Evolutionary conservation across 2,113 vertebrate species (phyloP), one percentile per base, ranked within the genome.

Genomic region (Perognathus longimembris): DNA sequence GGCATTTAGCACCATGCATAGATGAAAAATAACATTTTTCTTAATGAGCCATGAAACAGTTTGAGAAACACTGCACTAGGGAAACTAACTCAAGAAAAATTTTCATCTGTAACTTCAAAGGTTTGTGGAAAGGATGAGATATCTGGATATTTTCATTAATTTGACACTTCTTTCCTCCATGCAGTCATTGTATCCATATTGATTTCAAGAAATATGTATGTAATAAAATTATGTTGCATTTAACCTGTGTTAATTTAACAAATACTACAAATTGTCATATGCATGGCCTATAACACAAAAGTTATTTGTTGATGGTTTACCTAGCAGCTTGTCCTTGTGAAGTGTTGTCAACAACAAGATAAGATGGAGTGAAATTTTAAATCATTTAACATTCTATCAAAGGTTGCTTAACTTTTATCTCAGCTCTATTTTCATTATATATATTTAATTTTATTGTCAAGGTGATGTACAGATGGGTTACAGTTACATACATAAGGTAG

Each of bases 211-310:
- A 76, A 45, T 82, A 40, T 1, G 0, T 63, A 61, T 59, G 90
- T 94, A 50, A 40, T 71, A 67, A 85, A 69, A 54, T 38, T 59
- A 70, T 78, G n/a, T 54, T 70, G 6, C 61, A 40, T 59, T 82
- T 90, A 87, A 84, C 50, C 22, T 67, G 7, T 57, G 12, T 32
- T 95, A 40, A 69, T 36, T 70, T 76, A 77, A 61, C 77, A 81
- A 92, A 64, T 67, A 34, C 70, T 24, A 21, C 7, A 76, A 80
- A 57, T 82, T 18, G 5, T 54, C 45, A 64, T 14, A 40, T 14
- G n/a, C 40, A 66, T n/a, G 50, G 15, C 4, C 4, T 59, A 5
- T 64, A 18, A 85, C 59, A 59, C n/a, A 21, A 70, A 61, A 59
- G 38, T 67, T 79, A n/a, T 59, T 22, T 82, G 38, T 20, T 11